Evolutionary conservation across 1,140 invertebrate genomes (phyloP), one percentile per base, ranked within the genome.

Genomic region (Pseudachorutes palmiensis): DNA sequence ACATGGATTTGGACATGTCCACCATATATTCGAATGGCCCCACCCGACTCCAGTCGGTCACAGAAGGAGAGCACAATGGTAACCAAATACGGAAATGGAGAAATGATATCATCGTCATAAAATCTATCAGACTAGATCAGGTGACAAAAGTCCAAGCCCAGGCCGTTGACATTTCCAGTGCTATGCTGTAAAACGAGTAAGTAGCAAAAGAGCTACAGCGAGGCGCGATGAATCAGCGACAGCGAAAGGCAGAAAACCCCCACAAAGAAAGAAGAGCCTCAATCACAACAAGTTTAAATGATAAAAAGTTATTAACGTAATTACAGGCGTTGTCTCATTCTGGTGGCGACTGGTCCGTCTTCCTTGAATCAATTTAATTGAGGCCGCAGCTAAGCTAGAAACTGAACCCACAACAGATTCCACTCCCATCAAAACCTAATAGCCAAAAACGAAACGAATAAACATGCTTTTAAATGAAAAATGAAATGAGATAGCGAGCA

Each of bases 291-390:
- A 60, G 2, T 30, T 57, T 24, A n/a, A n/a, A 29, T 60, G 26
- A 29, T 49, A 32, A 30, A 57, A 33, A 57, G 31, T 57, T 22
- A 57, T 26, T 64, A 31, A 22, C 24, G 41, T 49, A 31, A 48
- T 65, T 65, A 65, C 64, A 49, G 64, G 64, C 64, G 64, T 65
- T 28, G 64, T 65, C 33, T 65, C 64, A 65, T 33, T 55, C 2
- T 32, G 36, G 9, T 55, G 51, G 24, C 51, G n/a, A n/a, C n/a
- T n/a, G 51, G 12, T 55, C 24, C 12, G 14, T 22, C 51, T 12
- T 24, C 24, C 36, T 19, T 55, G 24, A 55, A 41, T 19, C 36
- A 45, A 45, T 45, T 19, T 45, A 45, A 12, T 45, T 45, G 36
- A 55, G 51, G 51, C 51, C 51, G 36, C 51, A 19, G 51, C 12